Evolutionary conservation across 2,888 invertebrate species (phyloP), one percentile per base, ranked within the genome.

Genomic region (Neoascia interrupta): DNA sequence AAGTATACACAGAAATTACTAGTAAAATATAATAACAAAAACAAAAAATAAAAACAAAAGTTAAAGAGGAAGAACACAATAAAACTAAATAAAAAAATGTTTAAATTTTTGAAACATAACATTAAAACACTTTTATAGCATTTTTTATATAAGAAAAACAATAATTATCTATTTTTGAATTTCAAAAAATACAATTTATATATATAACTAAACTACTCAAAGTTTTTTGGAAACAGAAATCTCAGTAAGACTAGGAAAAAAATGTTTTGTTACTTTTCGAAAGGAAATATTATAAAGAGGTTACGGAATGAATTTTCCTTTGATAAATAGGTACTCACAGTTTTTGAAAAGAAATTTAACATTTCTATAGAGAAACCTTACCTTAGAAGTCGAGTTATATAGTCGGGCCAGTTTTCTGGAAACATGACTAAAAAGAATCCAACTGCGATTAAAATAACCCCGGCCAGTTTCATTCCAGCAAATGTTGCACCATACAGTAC

Each of bases 401-500:
- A 97, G 87, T 97, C 96, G 0, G 97, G 97, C 97, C 97, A 97
- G 90, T 97, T 97, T 88, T 96, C 96, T 0, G 97, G 97, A 84
- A 97, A 95, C 94, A 97, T 95, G 79, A 97, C 97, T 60, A 97
- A 91, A 88, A 96, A 94, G 90, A 97, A 97, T 56, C 97, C 97
- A 61, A 96, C 94, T 0, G 94, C 92, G 84, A 97, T 97, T 60
- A 97, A 90, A 82, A 97, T 94, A 87, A 97, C 94, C 21, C 97
- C 97, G n/a, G 97, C 95, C 84, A 97, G 89, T 90, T 97, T 96
- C 97, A 97, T 98, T 39, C 97, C 97, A 85, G 95, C 94, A 88
- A 97, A 97, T 84, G 94, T 92, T 8, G 95, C 95, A 61, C 94
- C 93, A 87, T 97, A 96, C 70, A 96, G 89, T 60, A 95, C 92